Percentiles rank a stretch among this genome's conserved stretches.
These are phyloP conservation scores for Xylocopa sonorina DNA, from an alignment of 1,140 invertebrate species.

Conservation along the genomic window DNA sequence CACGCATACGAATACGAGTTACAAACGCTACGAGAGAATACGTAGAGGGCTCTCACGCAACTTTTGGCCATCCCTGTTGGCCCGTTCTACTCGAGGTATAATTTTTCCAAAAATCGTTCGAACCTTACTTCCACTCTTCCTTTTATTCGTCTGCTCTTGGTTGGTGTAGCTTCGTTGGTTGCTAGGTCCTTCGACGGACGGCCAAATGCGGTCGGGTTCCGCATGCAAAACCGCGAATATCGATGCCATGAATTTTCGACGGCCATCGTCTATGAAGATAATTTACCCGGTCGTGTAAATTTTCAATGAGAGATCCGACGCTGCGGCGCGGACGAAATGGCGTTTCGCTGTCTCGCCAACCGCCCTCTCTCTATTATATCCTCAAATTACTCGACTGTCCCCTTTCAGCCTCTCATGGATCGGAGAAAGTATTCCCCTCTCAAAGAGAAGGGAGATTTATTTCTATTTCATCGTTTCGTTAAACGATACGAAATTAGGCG, in stretches of 20 bases:
- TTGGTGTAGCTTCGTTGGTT: background rate
- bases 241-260: conserved; percentile 38
- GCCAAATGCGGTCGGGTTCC: conserved; percentile 29
- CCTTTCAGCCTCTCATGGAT: background rate
- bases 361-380: conserved; percentile 3
- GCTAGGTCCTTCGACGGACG: background rate
- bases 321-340: background rate
- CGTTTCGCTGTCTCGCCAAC: conserved; percentile 22
- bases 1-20: conserved; percentile 45
- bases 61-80: conserved; percentile 19
- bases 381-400: background rate
- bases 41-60: conserved; percentile 14
- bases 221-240: conserved; percentile 42
- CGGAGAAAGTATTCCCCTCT: too few relatives aligned
- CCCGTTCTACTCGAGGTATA: conserved; percentile 18
- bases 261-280: background rate
- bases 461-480: too few relatives aligned
- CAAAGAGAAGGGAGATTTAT: too few relatives aligned
- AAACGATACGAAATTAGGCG: too few relatives aligned
- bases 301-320: conserved; percentile 33
- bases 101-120: conserved; percentile 37
- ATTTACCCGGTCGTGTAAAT: conserved; percentile 34
- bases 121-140: background rate
- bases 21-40: background rate
- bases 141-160: background rate